Conservation (phyloP, 2,113 vertebrate genomes). For the Sorex araneus region DNA sequence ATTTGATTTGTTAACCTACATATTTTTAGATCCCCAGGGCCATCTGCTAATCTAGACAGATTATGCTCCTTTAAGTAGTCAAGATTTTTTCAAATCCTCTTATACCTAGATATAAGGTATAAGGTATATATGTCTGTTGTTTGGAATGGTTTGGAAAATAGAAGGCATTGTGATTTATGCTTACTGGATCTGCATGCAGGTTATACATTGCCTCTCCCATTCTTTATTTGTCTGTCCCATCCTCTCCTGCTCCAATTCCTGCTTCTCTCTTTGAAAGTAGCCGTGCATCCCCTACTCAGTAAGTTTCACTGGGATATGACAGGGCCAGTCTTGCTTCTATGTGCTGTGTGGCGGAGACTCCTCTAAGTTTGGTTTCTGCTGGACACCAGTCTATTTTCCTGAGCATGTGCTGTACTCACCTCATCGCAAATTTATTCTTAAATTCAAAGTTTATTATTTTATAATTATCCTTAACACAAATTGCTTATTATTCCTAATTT, state of each 20-base stretch:
- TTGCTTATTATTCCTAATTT: too few relatives aligned
- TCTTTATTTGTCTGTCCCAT: not conserved
- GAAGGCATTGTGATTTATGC: not conserved
- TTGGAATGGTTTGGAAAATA: not conserved
- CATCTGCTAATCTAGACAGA: not conserved
- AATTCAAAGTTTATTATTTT: too few relatives aligned
- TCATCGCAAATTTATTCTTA: not conserved
- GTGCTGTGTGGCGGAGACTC: not conserved
- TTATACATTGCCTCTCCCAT: not conserved
- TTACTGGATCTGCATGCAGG: not conserved
- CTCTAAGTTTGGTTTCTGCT: not conserved
- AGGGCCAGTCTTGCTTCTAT: fast-evolving
- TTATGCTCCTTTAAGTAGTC: not conserved
- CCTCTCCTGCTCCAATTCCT: not conserved
- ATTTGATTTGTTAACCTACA: not conserved
- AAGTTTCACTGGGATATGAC: not conserved
- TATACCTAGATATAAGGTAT: too few relatives aligned
- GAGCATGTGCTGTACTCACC: not conserved
- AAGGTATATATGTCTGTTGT: too few relatives aligned
- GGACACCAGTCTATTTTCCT: not conserved
- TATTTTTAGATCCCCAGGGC: not conserved
- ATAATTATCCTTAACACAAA: too few relatives aligned
- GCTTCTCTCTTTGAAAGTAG: constrained; percentile 8
- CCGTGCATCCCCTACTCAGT: too few relatives aligned
- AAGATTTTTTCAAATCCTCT: constrained; percentile 4